phyloP scores from a whole-genome alignment of 2,113 vertebrate genomes.

The Periophthalmodon schlosseri region DNA sequence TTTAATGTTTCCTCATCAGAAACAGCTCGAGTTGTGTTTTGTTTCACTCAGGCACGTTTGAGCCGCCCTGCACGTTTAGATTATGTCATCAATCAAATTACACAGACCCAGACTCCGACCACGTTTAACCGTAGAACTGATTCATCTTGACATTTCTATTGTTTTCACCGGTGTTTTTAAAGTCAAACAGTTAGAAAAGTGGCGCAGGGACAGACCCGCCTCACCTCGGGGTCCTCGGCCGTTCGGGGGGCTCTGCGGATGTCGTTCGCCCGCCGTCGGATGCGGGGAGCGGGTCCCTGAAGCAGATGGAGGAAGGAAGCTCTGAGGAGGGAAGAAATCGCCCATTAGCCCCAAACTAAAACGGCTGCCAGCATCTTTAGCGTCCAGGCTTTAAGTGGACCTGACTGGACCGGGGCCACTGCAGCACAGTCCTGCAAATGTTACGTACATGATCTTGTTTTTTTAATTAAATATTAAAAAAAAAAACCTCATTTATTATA shows the following conservation, averaged over 20 bases:
- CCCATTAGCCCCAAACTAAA: slow-evolving; percentile 71
- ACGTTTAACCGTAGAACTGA: background rate
- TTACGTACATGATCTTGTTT: too few relatives aligned
- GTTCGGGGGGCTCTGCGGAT: slow-evolving; percentile 54
- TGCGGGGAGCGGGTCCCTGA: slow-evolving; percentile 66
- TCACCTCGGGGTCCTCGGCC: slow-evolving; percentile 58
- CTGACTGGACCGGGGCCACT: too few relatives aligned
- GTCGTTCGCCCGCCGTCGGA: slow-evolving; percentile 53
- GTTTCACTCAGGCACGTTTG: too few relatives aligned
- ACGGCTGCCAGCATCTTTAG: slow-evolving; percentile 73
- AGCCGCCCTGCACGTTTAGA: too few relatives aligned
- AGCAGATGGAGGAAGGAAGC: slow-evolving; percentile 79
- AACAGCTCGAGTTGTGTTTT: too few relatives aligned
- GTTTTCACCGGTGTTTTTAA: background rate
- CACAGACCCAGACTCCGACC: background rate
- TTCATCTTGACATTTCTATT: background rate
- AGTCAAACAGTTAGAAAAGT: slow-evolving; percentile 28
- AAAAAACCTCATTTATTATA: too few relatives aligned
- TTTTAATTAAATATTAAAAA: too few relatives aligned
- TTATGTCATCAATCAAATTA: too few relatives aligned
- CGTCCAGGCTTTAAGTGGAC: slow-evolving; percentile 60
- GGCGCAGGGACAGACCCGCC: background rate
- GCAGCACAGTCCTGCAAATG: too few relatives aligned
- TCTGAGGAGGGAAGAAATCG: slow-evolving; percentile 74
- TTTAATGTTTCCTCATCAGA: too few relatives aligned